These are phyloP conservation scores for Cephalopholis sonnerati DNA, from an alignment of 2,113 vertebrate genomes.

Conservation along the genomic window DNA sequence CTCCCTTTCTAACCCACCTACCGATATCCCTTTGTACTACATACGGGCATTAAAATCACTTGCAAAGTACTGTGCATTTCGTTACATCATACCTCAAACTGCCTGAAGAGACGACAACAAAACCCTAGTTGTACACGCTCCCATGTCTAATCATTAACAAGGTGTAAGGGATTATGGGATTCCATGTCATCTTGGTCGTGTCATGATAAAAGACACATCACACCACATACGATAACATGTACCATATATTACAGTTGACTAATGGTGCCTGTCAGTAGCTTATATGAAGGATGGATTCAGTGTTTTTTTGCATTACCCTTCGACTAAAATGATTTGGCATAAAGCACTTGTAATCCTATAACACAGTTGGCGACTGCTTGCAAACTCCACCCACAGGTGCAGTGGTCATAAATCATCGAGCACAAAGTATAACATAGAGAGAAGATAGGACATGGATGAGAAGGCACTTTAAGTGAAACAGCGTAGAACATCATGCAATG, in stretches of 20 bases:
- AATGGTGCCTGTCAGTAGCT: not conserved
- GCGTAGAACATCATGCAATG: not conserved
- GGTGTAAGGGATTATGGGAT: not conserved
- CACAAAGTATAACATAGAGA: not conserved
- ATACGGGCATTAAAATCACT: not conserved
- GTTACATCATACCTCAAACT: not conserved
- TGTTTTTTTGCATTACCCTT: not conserved
- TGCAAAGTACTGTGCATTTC: not conserved
- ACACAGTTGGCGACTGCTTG: not conserved
- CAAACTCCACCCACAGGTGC: slow-evolving; percentile 10
- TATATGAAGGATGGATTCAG: not conserved
- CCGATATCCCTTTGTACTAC: not conserved
- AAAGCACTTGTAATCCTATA: slow-evolving; percentile 21
- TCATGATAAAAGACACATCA: not conserved
- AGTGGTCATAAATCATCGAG: slow-evolving; percentile 12
- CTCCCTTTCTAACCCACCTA: not conserved
- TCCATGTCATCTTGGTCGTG: not conserved
- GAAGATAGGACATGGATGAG: not conserved
- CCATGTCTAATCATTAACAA: not conserved
- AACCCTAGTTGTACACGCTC: not conserved
- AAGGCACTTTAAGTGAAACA: slow-evolving; percentile 2
- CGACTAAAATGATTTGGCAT: slow-evolving; percentile 6
- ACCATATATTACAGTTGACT: not conserved
- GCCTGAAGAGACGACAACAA: not conserved
- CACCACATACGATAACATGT: not conserved